Conservation (phyloP, 2,888 invertebrate species). For the Geotrupes spiniger region DNA sequence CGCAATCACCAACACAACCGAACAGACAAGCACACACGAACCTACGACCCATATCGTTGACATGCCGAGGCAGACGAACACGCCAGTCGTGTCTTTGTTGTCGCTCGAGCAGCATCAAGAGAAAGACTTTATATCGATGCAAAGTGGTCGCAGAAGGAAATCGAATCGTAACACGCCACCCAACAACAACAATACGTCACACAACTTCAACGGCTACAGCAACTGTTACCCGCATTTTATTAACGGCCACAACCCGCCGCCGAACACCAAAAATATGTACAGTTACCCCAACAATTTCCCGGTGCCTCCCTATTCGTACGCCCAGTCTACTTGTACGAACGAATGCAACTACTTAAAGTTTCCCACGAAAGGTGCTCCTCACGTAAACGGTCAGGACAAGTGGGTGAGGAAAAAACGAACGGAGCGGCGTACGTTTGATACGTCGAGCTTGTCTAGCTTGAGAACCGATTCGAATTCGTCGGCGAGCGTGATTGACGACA, state of each 20-base stretch:
- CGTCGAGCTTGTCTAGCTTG: slow-evolving; percentile 35
- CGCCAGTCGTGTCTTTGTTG: slow-evolving; percentile 47
- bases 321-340: background rate
- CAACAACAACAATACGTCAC: slow-evolving; percentile 13
- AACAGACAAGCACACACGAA: background rate
- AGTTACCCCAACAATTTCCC: background rate
- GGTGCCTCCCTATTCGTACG: background rate
- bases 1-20: slow-evolving; percentile 9
- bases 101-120: slow-evolving; percentile 46
- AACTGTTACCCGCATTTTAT: slow-evolving; percentile 6
- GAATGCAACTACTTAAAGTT: background rate
- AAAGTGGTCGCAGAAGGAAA: slow-evolving; percentile 44
- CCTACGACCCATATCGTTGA: slow-evolving; percentile 11
- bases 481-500: slow-evolving; percentile 33
- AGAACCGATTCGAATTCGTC: slow-evolving; percentile 43
- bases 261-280: slow-evolving; percentile 11
- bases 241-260: slow-evolving; percentile 4
- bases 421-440: slow-evolving; percentile 25
- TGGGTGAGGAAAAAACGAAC: slow-evolving; percentile 8
- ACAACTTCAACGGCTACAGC: slow-evolving; percentile 22
- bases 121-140: slow-evolving; percentile 46
- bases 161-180: slow-evolving; percentile 10
- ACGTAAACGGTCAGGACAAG: slow-evolving; percentile 1
- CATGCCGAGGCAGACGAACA: slow-evolving; percentile 37
- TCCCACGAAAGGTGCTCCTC: background rate